phyloP scores from a whole-genome alignment of 2,888 invertebrate genomes.

The Tyria jacobaeae region DNA sequence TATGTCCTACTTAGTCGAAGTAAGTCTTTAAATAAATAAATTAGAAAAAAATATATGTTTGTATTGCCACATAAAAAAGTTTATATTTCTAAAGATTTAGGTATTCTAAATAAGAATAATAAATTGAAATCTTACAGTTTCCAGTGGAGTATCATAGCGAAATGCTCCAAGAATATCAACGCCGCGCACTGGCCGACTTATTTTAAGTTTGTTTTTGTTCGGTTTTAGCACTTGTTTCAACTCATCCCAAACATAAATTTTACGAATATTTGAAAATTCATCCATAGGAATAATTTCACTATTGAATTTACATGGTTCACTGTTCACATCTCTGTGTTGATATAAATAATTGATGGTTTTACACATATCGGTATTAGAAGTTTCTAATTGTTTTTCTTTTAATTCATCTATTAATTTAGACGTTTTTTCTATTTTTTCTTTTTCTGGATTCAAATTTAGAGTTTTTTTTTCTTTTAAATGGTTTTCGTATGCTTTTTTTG shows the following conservation, averaged over 20 bases:
- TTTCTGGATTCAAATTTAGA: conserved; percentile 48
- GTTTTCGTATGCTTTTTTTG: conserved; percentile 82
- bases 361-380: conserved; percentile 45
- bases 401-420: conserved; percentile 56
- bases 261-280: conserved; percentile 32
- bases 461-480: conserved; percentile 52
- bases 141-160: conserved; percentile 69
- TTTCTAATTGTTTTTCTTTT: conserved; percentile 54
- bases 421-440: conserved; percentile 53
- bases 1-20: too few relatives aligned
- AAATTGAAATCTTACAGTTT: conserved; percentile 64
- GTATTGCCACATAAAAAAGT: too few relatives aligned
- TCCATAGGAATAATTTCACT: conserved; percentile 58
- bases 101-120: too few relatives aligned
- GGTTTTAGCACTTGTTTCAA: conserved; percentile 62
- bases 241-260: conserved; percentile 60
- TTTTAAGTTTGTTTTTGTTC: conserved; percentile 63
- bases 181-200: conserved; percentile 60
- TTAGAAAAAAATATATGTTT: too few relatives aligned
- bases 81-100: too few relatives aligned
- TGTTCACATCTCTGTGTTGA: conserved; percentile 31
- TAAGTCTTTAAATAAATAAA: too few relatives aligned
- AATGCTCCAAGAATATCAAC: conserved; percentile 63
- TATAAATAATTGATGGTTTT: conserved; percentile 60
- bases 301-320: conserved; percentile 53